Base-by-base conservation (phyloP, 2,888 invertebrate species). In the Hyposoter didymator region DNA sequence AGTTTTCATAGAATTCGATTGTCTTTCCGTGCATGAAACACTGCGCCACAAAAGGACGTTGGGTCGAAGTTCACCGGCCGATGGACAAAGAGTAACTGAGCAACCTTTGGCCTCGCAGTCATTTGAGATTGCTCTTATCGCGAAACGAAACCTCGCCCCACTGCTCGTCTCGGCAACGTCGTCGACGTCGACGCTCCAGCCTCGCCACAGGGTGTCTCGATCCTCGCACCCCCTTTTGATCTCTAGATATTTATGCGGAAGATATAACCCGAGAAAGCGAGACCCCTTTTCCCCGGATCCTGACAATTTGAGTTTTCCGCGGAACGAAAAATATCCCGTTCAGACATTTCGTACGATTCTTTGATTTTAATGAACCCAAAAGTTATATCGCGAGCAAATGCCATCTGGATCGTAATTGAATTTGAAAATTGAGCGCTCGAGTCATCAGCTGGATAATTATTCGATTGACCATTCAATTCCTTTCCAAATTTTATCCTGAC, bases 51-150 rank as follows among this genome's bases (percentile, higher is more conserved):
- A 32, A 19, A 35, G 10, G 47, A 52, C n/a, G n/a, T 67, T 76
- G 43, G 19, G 28, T 73, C 75, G 85, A 87, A 73, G 82, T 87
- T 86, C 79, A 84, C 87, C 59, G 83, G 81, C 72, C 88, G 88
- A 86, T 89, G 91, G 91, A 90, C 91, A 89, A 89, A 90, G 89
- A 89, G 90, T 89, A 91, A 93, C 93, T 93, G 93, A 90, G 72
- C 90, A 90, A 93, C 92, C 92, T 92, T 93, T 92, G 90, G 87
- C 90, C 90, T 49, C 70, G 39, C 70, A 87, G 89, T 91, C 89
- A 91, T 92, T 92, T 92, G 90, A 91, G 91, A 81, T 81, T 81
- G 81, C 91, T 91, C 92, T 93, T 92, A 92, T 91, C 92, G 88
- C 84, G 62, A 89, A 88, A 88, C 89, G 88, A 79, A 81, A 81